phyloP scores from a whole-genome alignment of 2,797 vertebrate species.

The Crax fasciolata region DNA sequence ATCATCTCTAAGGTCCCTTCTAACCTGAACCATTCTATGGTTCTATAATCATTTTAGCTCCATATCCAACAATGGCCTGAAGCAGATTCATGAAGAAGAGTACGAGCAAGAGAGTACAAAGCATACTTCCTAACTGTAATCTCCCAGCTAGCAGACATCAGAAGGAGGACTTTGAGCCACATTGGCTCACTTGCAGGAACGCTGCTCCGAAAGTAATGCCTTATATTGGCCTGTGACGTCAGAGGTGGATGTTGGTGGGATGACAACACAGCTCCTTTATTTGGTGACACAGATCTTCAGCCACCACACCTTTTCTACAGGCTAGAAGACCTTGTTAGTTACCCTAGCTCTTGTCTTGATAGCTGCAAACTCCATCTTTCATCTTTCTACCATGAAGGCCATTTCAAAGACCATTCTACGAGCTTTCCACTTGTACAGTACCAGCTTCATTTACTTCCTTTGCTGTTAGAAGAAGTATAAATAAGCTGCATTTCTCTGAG shows the following conservation, averaged over 20 bases:
- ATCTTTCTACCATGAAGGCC: background rate
- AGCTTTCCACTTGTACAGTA: background rate
- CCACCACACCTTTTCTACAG: background rate
- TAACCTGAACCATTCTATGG: too few relatives aligned
- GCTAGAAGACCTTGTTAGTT: background rate
- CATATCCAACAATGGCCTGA: background rate
- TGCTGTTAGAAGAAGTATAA: background rate
- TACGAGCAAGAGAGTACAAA: background rate
- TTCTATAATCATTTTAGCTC: background rate
- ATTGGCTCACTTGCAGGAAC: background rate
- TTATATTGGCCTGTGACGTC: background rate
- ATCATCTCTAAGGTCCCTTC: too few relatives aligned
- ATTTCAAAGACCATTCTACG: background rate
- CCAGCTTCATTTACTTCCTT: background rate
- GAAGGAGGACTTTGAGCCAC: background rate
- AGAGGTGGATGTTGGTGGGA: too few relatives aligned
- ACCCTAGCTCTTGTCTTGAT: background rate
- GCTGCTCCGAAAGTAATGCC: background rate
- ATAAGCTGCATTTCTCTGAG: background rate
- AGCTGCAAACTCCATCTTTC: background rate
- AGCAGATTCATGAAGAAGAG: background rate
- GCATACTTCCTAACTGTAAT: background rate
- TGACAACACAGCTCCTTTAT: background rate
- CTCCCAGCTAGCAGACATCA: background rate
- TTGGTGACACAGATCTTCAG: background rate